Percentiles rank a stretch among this genome's conserved stretches.
These are phyloP conservation scores for Eriocheir sinensis DNA, from an alignment of 1,140 invertebrate species.

Conservation along the genomic window DNA sequence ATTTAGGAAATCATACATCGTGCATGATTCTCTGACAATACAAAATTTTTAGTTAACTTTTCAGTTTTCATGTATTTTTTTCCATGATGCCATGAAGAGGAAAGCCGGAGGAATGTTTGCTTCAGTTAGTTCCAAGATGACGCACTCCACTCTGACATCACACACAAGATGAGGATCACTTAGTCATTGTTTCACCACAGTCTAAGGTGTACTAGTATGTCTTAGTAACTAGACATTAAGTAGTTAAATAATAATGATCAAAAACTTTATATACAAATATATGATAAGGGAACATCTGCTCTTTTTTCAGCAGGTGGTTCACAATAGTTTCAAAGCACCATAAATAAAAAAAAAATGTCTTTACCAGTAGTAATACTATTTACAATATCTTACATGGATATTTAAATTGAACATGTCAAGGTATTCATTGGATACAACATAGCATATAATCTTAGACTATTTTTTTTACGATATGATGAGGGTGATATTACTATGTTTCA, in stretches of 20 bases:
- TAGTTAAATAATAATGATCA: conserved; percentile 75
- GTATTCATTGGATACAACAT: conserved; percentile 69
- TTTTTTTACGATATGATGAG: conserved; percentile 70
- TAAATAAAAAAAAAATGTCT: conserved; percentile 74
- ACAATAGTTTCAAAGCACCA: conserved; percentile 74
- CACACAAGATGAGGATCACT: conserved; percentile 44
- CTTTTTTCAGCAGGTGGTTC: conserved; percentile 63
- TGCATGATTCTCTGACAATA: not conserved
- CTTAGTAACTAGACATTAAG: conserved; percentile 72
- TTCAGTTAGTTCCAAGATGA: not conserved
- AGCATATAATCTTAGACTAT: conserved; percentile 66
- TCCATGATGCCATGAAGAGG: not conserved
- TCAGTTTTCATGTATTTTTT: not conserved
- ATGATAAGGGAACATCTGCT: conserved; percentile 60
- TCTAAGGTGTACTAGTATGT: conserved; percentile 52
- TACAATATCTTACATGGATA: conserved; percentile 74
- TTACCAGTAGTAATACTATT: conserved; percentile 71
- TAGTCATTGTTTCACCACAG: conserved; percentile 66
- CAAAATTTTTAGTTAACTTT: not conserved
- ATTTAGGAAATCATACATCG: not conserved
- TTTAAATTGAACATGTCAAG: conserved; percentile 58
- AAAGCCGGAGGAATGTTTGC: not conserved
- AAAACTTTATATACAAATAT: conserved; percentile 67
- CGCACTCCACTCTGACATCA: conserved; percentile 12
- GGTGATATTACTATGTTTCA: conserved; percentile 67